Conservation (phyloP, 2,113 vertebrate species). For the Eubucco bourcierii region DNA sequence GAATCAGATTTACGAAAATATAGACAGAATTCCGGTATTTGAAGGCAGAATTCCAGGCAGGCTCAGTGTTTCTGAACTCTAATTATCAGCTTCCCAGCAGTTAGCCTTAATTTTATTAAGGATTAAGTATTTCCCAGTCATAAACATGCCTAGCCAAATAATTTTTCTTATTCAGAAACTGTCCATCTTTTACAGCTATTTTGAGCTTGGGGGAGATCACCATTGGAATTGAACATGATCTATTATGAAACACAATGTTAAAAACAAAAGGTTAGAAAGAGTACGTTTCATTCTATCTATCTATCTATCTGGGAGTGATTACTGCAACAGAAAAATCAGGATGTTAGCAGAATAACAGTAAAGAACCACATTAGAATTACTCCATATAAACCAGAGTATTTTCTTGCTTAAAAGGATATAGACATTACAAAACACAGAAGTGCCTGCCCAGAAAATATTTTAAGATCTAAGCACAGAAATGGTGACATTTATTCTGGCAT, state of each 20-base stretch:
- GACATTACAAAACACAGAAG: not conserved
- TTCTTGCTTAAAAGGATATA: not conserved
- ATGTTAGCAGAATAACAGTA: slow-evolving; percentile 13
- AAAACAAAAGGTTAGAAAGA: slow-evolving; percentile 70
- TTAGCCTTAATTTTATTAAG: slow-evolving; percentile 23
- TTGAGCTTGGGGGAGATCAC: slow-evolving; percentile 54
- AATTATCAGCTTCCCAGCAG: not conserved
- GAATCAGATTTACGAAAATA: not conserved
- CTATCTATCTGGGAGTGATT: slow-evolving; percentile 55
- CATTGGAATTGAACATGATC: slow-evolving; percentile 67
- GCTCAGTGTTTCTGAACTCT: not conserved
- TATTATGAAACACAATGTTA: slow-evolving; percentile 71
- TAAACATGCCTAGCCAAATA: slow-evolving; percentile 30
- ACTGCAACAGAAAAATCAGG: slow-evolving; percentile 17
- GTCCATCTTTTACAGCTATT: slow-evolving; percentile 59
- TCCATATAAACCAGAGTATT: not conserved
- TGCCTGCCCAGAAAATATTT: slow-evolving; percentile 36
- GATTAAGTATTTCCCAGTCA: slow-evolving; percentile 24
- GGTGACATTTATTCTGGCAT: not conserved
- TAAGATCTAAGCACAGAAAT: slow-evolving; percentile 1
- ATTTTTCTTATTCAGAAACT: slow-evolving; percentile 57
- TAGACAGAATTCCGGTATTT: not conserved
- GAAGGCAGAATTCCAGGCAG: not conserved
- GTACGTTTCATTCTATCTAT: slow-evolving; percentile 50
- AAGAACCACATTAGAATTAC: not conserved